Conservation (phyloP, 2,888 invertebrate genomes). For the Protonemura montana region DNA sequence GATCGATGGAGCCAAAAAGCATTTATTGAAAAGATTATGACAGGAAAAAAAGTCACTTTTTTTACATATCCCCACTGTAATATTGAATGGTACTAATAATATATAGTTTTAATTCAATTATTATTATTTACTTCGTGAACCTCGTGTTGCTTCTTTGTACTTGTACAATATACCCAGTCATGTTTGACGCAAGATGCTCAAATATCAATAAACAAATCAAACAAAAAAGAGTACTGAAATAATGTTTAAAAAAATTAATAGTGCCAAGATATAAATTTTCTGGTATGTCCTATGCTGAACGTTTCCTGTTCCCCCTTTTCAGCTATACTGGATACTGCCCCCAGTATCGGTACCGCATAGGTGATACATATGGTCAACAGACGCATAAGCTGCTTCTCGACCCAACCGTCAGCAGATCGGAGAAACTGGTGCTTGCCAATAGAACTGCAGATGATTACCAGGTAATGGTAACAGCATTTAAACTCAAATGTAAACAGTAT, state of each 20-base stretch:
- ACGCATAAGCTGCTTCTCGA: slow-evolving; percentile 78
- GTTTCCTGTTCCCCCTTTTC: slow-evolving; percentile 26
- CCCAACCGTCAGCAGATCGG: slow-evolving; percentile 76
- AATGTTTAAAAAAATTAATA: not conserved
- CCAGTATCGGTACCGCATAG: slow-evolving; percentile 75
- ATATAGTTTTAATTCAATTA: too few relatives aligned
- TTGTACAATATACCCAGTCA: too few relatives aligned
- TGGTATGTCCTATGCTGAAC: not conserved
- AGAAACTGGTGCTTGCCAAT: slow-evolving; percentile 73
- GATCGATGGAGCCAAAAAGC: not conserved
- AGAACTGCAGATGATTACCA: slow-evolving; percentile 70
- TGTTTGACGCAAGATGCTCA: too few relatives aligned
- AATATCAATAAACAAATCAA: too few relatives aligned
- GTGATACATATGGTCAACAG: slow-evolving; percentile 77
- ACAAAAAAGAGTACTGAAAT: too few relatives aligned
- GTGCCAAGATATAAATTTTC: not conserved
- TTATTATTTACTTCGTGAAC: too few relatives aligned
- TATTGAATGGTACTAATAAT: too few relatives aligned
- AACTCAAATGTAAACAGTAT: too few relatives aligned
- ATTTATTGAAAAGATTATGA: not conserved
- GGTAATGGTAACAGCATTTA: slow-evolving; percentile 56
- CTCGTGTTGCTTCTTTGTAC: too few relatives aligned
- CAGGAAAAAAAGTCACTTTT: not conserved
- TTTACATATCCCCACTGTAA: too few relatives aligned
- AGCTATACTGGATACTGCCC: slow-evolving; percentile 83